Conservation (phyloP, 2,113 vertebrate species). For the Onychostoma macrolepis region DNA sequence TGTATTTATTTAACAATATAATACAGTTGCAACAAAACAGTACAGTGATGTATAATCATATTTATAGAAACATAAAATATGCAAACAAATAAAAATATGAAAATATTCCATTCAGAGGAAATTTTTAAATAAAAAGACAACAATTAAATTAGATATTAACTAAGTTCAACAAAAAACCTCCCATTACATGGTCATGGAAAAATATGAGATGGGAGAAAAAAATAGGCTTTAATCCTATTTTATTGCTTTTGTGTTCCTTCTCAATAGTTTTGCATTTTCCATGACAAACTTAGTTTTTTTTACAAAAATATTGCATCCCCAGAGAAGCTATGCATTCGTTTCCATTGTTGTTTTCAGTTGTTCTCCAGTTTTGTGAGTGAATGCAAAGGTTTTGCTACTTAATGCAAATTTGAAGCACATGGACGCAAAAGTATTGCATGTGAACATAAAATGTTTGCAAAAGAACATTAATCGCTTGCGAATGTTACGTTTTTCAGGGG, state of each 20-base stretch:
- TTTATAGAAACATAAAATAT: neutral
- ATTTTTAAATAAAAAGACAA: neutral
- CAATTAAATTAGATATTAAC: neutral
- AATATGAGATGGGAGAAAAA: neutral
- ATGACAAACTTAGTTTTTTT: neutral
- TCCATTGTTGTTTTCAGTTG: no score
- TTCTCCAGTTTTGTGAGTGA: no score
- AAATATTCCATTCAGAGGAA: neutral
- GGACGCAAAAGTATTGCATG: no score
- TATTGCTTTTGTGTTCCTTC: neutral
- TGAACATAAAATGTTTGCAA: no score
- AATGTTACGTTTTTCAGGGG: no score
- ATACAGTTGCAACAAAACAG: neutral
- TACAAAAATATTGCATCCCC: no score
- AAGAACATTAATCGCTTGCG: no score
- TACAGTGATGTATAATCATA: neutral
- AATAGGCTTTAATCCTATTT: no score
- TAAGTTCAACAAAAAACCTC: neutral
- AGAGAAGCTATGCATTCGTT: no score
- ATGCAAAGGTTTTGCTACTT: no score
- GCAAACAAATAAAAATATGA: neutral
- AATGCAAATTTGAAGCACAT: no score
- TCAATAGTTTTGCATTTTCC: neutral
- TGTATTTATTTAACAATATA: neutral
- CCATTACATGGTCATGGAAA: neutral